phyloP scores from a whole-genome alignment of 2,888 invertebrate species.

The Drosophila koepferae region DNA sequence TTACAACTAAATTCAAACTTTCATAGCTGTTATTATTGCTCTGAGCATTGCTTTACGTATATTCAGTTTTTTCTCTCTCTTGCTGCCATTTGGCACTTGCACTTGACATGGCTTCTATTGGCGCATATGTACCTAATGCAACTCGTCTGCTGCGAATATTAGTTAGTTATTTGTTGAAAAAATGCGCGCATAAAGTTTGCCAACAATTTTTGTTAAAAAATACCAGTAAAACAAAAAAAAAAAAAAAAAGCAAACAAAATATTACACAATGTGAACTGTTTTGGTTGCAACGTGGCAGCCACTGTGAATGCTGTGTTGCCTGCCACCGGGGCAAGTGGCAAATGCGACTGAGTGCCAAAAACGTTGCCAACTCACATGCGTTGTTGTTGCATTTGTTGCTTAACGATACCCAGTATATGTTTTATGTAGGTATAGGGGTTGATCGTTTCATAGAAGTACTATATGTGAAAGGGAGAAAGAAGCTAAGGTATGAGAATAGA shows the following conservation, averaged over 20 bases:
- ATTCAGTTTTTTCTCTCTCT: neutral
- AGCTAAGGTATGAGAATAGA: neutral
- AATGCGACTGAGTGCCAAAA: slow-evolving; percentile 43
- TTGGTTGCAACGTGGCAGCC: slow-evolving; percentile 55
- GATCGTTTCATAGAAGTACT: neutral
- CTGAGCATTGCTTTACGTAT: neutral
- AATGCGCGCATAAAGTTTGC: slow-evolving; percentile 47
- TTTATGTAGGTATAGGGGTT: neutral
- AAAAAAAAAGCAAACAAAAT: slow-evolving; percentile 23
- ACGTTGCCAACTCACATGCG: slow-evolving; percentile 54
- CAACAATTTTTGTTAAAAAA: slow-evolving; percentile 38
- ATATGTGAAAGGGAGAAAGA: neutral
- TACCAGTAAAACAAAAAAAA: slow-evolving; percentile 25
- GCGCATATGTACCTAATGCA: slow-evolving; percentile 5
- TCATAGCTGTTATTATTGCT: neutral
- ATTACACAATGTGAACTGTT: slow-evolving; percentile 39
- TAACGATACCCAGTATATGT: neutral
- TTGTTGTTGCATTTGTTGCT: slow-evolving; percentile 31
- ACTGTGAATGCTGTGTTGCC: slow-evolving; percentile 14
- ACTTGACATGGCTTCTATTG: neutral
- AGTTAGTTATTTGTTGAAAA: slow-evolving; percentile 49
- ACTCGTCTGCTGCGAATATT: slow-evolving; percentile 38
- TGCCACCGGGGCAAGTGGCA: slow-evolving; percentile 18
- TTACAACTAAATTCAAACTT: neutral
- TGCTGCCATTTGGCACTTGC: neutral